A percentile compares a stretch with the other conserved stretches of the same genome.
phyloP scores from a whole-genome alignment of 2,888 invertebrate species.

The Chrysotoxum bicinctum region DNA sequence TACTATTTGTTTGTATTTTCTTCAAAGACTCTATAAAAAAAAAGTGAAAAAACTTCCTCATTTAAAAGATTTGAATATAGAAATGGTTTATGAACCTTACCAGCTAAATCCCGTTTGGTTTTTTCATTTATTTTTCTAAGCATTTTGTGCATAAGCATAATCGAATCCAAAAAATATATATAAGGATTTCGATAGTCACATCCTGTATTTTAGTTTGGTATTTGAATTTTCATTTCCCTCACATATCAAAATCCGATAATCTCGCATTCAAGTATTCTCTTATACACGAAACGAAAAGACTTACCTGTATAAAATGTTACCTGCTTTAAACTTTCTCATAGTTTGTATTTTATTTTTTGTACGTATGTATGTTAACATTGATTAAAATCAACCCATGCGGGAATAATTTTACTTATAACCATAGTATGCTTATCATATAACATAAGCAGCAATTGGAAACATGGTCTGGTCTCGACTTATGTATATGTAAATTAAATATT shows the following conservation, averaged over 20 bases:
- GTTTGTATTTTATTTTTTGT: not conserved
- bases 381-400: not conserved
- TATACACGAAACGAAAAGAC: not conserved
- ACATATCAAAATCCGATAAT: not conserved
- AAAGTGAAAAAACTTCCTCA: too few relatives aligned
- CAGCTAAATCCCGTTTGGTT: too few relatives aligned
- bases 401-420: not conserved
- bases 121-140: too few relatives aligned
- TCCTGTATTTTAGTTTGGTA: not conserved
- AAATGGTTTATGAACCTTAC: too few relatives aligned
- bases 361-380: not conserved
- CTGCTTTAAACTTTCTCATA: not conserved
- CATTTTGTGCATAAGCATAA: not conserved
- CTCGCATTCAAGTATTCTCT: not conserved
- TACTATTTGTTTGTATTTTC: too few relatives aligned
- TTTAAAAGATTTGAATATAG: too few relatives aligned
- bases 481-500: constrained; percentile 15
- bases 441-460: constrained; percentile 33
- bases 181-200: not conserved
- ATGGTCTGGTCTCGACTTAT: constrained; percentile 56
- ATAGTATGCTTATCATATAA: not conserved
- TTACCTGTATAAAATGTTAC: not conserved
- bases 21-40: too few relatives aligned
- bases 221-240: not conserved
- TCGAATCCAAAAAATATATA: not conserved